Evolutionary conservation across 2,888 invertebrate species (phyloP), one percentile per base, ranked within the genome.

Genomic region (Xestia xanthographa): DNA sequence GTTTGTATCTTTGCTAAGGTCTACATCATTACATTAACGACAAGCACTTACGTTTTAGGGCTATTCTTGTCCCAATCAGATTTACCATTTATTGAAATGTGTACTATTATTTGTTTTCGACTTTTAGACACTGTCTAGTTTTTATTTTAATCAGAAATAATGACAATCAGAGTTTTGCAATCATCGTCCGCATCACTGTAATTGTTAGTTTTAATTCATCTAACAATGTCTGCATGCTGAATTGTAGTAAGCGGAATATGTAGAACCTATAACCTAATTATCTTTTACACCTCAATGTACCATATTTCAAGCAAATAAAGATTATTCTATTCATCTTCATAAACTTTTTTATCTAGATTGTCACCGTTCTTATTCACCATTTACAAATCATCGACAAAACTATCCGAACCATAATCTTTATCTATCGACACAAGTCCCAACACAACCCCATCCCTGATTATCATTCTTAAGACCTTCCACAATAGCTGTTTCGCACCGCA

Each of bases 401-500:
- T n/a, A 22, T 53, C 14, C 4, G 34, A 34, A 50, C 3, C 14
- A 12, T 14, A 53, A 5, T 62, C 17, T 17, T 53, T 9, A 56
- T 80, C 45, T 80, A 87, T 87, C 88, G 88, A 89, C n/a, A 89
- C 14, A 22, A 9, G 70, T 60, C 9, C 45, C 78, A 75, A 38
- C 90, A 84, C 87, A 83, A 88, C 80, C 88, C 34, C 90, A 90
- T 73, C 74, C 75, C 89, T 91, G 95, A 95, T 96, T 95, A 95
- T 92, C 93, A 88, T 87, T 85, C 86, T 91, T 87, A 90, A 92
- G 90, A 89, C 83, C 85, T 79, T 85, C 80, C 90, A 94, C 93
- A 95, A 95, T 91, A 90, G 86, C 82, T 86, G 88, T 91, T 94
- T 95, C 93, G 93, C 95, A 95, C 96, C 95, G 95, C 95, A 94